These are phyloP conservation scores for Sthenelais limicola DNA, from an alignment of 2,888 invertebrate species.

Conservation along the genomic window DNA sequence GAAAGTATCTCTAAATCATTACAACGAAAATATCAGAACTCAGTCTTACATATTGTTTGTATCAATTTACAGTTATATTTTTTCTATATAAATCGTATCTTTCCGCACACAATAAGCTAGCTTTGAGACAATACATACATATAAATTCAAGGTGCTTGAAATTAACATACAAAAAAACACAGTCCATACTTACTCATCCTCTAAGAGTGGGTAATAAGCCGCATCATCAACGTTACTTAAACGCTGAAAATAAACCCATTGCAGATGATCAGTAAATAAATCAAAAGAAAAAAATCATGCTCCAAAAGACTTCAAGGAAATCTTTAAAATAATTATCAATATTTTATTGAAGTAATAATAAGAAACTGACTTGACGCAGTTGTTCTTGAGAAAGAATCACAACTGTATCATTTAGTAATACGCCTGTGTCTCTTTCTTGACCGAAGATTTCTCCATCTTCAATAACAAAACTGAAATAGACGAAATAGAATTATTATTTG, in stretches of 20 bases:
- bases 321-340: neutral
- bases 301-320: neutral
- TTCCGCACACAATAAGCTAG: too few species aligned
- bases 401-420: slow-evolving; percentile 81
- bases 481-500: too few species aligned
- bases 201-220: slow-evolving; percentile 87
- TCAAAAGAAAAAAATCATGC: neutral
- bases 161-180: too few species aligned
- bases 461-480: slow-evolving; percentile 81
- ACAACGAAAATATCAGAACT: too few species aligned
- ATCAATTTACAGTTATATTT: too few species aligned
- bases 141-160: too few species aligned
- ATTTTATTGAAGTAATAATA: neutral
- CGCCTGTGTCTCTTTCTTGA: slow-evolving; percentile 82
- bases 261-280: slow-evolving; percentile 9
- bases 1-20: too few species aligned
- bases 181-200: slow-evolving; percentile 73
- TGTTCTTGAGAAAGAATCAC: slow-evolving; percentile 81
- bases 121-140: too few species aligned
- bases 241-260: slow-evolving; percentile 75
- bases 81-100: too few species aligned
- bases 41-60: too few species aligned
- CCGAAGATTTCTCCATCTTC: slow-evolving; percentile 88
- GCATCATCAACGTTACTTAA: slow-evolving; percentile 84
- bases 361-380: slow-evolving; percentile 76